Conservation (phyloP, 2,797 vertebrate genomes). For the Sebastes miniatus region DNA sequence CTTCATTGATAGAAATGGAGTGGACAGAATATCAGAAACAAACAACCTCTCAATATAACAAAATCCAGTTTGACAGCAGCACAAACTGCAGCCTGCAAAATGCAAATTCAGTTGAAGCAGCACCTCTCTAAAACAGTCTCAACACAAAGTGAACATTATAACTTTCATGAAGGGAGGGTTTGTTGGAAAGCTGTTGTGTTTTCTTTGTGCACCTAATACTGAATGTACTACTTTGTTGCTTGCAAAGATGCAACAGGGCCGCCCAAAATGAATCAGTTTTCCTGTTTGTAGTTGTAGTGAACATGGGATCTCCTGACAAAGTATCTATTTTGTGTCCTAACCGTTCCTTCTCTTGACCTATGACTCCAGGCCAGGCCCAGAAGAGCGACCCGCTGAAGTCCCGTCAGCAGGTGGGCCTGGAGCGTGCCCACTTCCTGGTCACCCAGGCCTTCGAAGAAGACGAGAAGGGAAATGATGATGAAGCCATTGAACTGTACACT, state of each 20-base stretch:
- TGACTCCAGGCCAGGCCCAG: slow-evolving; percentile 88
- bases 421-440: slow-evolving; percentile 95
- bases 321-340: not conserved
- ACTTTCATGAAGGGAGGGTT: not conserved
- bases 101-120: not conserved
- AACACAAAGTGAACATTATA: not conserved
- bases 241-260: no score
- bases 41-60: not conserved
- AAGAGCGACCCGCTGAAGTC: slow-evolving; percentile 92
- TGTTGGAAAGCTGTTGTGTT: not conserved
- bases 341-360: not conserved
- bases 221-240: no score
- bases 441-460: slow-evolving; percentile 98
- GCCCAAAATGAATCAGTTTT: not conserved
- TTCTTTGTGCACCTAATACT: no score
- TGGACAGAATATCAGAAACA: not conserved
- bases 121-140: not conserved
- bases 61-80: not conserved
- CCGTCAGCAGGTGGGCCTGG: slow-evolving; percentile 94
- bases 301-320: not conserved
- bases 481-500: slow-evolving; percentile 94
- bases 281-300: not conserved
- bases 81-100: not conserved
- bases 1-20: not conserved
- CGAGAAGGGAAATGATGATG: slow-evolving; percentile 91